phyloP scores from a whole-genome alignment of 2,888 invertebrate genomes.

The Neoaliturus tenellus region DNA sequence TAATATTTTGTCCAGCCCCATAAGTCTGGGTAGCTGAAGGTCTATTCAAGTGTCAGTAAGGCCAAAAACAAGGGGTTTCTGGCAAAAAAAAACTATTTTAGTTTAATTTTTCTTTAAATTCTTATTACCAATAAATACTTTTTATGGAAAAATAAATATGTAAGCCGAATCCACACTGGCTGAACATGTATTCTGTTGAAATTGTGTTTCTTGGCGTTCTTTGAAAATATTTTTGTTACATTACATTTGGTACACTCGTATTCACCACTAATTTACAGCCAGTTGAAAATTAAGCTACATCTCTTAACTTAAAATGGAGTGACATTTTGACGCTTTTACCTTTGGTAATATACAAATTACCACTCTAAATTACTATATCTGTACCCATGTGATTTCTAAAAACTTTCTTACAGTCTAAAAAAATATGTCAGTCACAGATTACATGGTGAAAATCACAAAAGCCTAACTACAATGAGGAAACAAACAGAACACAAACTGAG shows the following conservation, averaged over 20 bases:
- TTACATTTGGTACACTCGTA: neutral
- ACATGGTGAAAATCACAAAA: slow-evolving; percentile 3
- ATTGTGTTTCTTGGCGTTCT: neutral
- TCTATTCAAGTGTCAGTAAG: no score
- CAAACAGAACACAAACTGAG: neutral
- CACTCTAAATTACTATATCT: neutral
- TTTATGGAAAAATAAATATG: no score
- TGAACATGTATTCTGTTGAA: no score
- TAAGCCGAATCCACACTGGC: no score
- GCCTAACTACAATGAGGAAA: neutral
- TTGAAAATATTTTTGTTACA: neutral
- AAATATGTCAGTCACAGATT: neutral
- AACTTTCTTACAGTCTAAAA: neutral
- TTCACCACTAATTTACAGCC: neutral
- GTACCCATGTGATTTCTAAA: slow-evolving; percentile 1
- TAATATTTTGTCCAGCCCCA: no score
- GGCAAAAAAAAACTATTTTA: no score
- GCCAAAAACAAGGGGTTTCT: no score
- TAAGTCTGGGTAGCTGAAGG: no score
- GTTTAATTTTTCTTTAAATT: no score
- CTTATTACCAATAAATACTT: no score
- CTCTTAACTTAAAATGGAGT: neutral
- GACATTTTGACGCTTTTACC: neutral
- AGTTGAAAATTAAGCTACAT: no score
- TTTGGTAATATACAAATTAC: neutral